Evolutionary conservation across 2,888 invertebrate genomes (phyloP).

Genomic region (Litoditis marina): DNA sequence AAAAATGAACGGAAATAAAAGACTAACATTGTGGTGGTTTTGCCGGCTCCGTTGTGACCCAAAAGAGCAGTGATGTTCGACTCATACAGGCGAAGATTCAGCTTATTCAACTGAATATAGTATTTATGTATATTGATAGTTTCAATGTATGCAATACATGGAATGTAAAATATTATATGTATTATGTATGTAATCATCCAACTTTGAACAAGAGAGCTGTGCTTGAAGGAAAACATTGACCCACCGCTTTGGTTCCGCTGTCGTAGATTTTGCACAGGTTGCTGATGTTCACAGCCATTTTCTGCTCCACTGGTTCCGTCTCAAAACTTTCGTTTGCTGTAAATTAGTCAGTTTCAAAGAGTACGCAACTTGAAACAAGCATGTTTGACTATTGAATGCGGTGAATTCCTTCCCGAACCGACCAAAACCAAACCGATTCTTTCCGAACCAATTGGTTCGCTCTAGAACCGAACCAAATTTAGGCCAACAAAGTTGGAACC

Average conservation of each 20-base stretch:
- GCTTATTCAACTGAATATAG: constrained; percentile 57
- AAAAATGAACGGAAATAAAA: neutral
- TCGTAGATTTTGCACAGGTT: constrained; percentile 72
- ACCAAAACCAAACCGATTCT: too few relatives aligned
- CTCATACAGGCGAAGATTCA: constrained; percentile 77
- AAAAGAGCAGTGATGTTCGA: constrained; percentile 73
- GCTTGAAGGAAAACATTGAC: too few relatives aligned
- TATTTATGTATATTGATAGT: too few relatives aligned
- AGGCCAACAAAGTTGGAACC: too few relatives aligned
- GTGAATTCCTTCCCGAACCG: neutral
- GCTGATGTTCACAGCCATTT: constrained; percentile 74
- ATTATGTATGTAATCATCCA: too few relatives aligned
- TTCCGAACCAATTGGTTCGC: too few relatives aligned
- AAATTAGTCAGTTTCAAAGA: neutral
- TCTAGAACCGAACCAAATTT: too few relatives aligned
- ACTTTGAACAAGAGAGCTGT: too few relatives aligned
- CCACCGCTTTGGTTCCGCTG: constrained; percentile 72
- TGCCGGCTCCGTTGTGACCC: constrained; percentile 72
- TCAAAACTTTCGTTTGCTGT: constrained; percentile 62
- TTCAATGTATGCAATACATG: too few relatives aligned
- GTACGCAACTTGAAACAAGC: neutral
- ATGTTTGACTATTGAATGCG: neutral
- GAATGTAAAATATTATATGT: too few relatives aligned
- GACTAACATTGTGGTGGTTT: constrained; percentile 80
- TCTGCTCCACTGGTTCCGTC: constrained; percentile 64